phyloP scores from a whole-genome alignment of 2,113 vertebrate species.

The Tretioscincus oriximinensis region DNA sequence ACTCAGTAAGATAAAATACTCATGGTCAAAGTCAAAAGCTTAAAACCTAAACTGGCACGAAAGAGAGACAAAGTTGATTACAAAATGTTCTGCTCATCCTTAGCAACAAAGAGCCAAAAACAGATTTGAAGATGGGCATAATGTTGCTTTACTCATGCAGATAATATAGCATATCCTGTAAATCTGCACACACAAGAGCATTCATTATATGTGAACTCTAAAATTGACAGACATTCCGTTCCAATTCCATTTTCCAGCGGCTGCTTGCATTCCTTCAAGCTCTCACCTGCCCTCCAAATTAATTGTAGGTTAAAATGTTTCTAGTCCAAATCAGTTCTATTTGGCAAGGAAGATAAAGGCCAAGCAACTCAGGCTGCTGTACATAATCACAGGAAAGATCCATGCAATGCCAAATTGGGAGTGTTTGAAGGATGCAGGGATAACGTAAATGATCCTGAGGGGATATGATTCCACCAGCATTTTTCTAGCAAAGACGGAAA shows the following conservation, averaged over 20 bases:
- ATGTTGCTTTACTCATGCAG: accelerated
- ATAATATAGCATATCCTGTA: not conserved
- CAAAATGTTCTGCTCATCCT: not conserved
- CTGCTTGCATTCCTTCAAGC: conserved; percentile 1
- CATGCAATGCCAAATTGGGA: no score
- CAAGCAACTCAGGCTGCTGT: not conserved
- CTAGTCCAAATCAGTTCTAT: not conserved
- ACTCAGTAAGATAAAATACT: not conserved
- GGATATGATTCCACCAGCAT: no score
- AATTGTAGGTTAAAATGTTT: not conserved
- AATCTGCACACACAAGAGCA: not conserved
- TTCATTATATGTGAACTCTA: not conserved
- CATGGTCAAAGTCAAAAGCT: not conserved
- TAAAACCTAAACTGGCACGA: not conserved
- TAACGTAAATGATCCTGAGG: no score
- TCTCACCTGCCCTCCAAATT: not conserved
- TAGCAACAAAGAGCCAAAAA: conserved; percentile 25
- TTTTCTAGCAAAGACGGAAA: no score
- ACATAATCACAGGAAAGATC: no score
- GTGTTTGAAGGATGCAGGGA: no score
- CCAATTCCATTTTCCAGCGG: not conserved
- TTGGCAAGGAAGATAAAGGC: not conserved
- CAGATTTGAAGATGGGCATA: not conserved
- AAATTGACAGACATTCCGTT: conserved; percentile 1
- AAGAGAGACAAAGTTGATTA: conserved; percentile 1